Evolutionary conservation across 2,888 invertebrate species (phyloP).

Genomic region (Strigamia maritima): DNA sequence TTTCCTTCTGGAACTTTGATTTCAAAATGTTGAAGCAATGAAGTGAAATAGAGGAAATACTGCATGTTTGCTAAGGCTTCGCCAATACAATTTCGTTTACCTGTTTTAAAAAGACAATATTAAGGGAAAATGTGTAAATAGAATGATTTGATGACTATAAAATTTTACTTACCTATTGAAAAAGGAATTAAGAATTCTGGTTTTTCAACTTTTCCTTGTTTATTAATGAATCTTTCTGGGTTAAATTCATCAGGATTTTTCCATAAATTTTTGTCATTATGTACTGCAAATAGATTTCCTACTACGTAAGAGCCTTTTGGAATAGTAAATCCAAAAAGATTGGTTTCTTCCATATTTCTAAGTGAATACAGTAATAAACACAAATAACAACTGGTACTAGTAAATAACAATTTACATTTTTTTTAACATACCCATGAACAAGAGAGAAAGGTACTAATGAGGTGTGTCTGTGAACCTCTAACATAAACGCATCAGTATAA

Average conservation of each 20-base stretch:
- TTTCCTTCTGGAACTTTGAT: not conserved
- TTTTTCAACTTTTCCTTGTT: conserved; percentile 4
- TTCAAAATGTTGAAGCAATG: not conserved
- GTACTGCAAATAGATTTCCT: not conserved
- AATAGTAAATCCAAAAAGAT: not conserved
- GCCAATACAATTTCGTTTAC: not conserved
- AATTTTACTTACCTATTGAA: too few species aligned
- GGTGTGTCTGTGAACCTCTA: not conserved
- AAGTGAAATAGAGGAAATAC: not conserved
- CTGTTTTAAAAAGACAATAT: not conserved
- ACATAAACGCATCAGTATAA: not conserved
- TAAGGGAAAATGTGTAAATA: not conserved
- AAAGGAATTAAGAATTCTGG: not conserved
- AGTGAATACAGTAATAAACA: too few species aligned
- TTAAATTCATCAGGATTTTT: not conserved
- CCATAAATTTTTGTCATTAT: not conserved
- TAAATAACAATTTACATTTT: not conserved
- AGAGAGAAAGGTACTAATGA: not conserved
- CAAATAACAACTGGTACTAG: too few species aligned
- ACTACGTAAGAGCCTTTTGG: not conserved
- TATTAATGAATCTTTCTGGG: not conserved
- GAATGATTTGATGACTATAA: too few species aligned
- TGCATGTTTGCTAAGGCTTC: not conserved
- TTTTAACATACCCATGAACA: not conserved
- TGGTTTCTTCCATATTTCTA: not conserved